Evolutionary conservation across 64 coral and sea anemone genomes (phyloP), one percentile per base, ranked within the genome.

Genomic region (Orbicella faveolata): DNA sequence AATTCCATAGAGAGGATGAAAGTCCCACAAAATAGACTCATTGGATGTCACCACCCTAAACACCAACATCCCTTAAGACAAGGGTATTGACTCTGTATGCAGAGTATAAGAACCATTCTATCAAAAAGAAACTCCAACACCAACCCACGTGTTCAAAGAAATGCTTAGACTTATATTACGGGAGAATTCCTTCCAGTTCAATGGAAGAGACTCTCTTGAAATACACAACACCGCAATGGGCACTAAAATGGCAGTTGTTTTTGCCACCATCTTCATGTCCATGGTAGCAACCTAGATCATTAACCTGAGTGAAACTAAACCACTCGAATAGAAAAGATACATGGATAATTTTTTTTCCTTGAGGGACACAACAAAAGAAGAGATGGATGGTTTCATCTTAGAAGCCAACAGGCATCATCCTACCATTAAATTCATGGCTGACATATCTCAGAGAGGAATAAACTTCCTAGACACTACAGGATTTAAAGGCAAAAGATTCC

Each of bases 161-260:
- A 20, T 89, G 16, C 75, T 89, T 13, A 89, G 75, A 89, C 79
- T 51, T 34, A 79, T 79, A 44, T 6, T 89, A 3, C 75, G 65
- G 59, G 75, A 89, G 57, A 88, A 77, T 23, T 79, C 23, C 35
- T 89, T 89, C 34, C 48, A 89, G 41, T 78, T 89, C n/a, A 78
- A 63, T 63, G 61, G 63, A 19, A 76, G 66, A 17, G 64, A 78
- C 87, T 89, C 18, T 21, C 25, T 88, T 63, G 53, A 77, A 53
- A 75, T 35, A 55, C 48, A 87, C 23, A 21, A 69, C 10, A 87
- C 69, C 26, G 44, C 84, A 0, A 88, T 88, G 87, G 73, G 74
- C 11, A 74, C 87, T 53, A 66, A 76, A 21, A 88, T 37, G 44
- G 87, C 87, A 10, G 73, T 76, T 23, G 61, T 74, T 3, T 88